These are phyloP conservation scores for Boloria euphrosyne DNA, from an alignment of 2,888 invertebrate genomes.

Conservation along the genomic window DNA sequence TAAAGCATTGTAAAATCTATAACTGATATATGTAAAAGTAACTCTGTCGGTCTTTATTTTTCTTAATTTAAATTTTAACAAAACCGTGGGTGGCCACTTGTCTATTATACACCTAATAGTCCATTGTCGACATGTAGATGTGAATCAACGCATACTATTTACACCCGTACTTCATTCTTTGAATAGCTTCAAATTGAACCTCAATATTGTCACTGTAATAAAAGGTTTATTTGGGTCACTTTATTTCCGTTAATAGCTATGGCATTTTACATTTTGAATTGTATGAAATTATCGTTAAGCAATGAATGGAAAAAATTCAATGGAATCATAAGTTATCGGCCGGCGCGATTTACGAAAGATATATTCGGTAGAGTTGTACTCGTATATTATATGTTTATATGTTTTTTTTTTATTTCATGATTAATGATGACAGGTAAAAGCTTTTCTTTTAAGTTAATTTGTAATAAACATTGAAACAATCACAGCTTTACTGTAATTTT, in stretches of 20 bases:
- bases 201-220: conserved; percentile 15
- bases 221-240: conserved; percentile 41
- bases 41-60: too few species aligned
- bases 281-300: conserved; percentile 42
- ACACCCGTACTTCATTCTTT: conserved; percentile 1
- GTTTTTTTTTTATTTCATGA: too few species aligned
- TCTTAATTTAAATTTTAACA: not conserved
- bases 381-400: too few species aligned
- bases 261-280: conserved; percentile 54
- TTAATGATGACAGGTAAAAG: too few species aligned
- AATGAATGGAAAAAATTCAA: conserved; percentile 38
- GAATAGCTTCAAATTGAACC: conserved; percentile 7
- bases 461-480: too few species aligned
- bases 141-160: not conserved
- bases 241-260: conserved; percentile 46
- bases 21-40: too few species aligned
- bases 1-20: too few species aligned
- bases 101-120: not conserved
- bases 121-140: conserved; percentile 7
- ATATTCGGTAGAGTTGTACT: too few species aligned
- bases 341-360: conserved; percentile 13
- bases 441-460: too few species aligned
- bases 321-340: conserved; percentile 38
- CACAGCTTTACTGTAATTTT: too few species aligned
- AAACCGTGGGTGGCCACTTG: conserved; percentile 10